These are phyloP conservation scores for Callionymus lyra DNA, from an alignment of 2,113 vertebrate species.

Conservation along the genomic window DNA sequence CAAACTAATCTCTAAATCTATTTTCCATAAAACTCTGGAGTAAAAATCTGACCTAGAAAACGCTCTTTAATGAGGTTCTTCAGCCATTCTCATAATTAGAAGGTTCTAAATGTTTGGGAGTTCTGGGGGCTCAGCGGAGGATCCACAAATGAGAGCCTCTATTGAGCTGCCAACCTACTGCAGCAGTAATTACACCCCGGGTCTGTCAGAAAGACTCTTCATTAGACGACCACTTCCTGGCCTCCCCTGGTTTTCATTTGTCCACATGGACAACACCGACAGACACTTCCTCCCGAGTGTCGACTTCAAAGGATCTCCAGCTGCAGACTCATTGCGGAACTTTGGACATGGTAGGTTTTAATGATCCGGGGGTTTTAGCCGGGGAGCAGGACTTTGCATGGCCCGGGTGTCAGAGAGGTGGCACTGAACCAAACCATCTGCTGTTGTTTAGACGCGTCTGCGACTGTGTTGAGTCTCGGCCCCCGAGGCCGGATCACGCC, in stretches of 20 bases:
- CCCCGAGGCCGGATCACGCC: neutral
- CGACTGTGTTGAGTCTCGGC: constrained; percentile 1
- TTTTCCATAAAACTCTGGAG: too few species aligned
- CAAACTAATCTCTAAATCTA: too few species aligned
- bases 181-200: constrained; percentile 46
- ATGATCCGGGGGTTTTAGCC: constrained; percentile 26
- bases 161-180: constrained; percentile 19
- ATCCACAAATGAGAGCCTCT: constrained; percentile 26
- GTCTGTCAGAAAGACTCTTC: constrained; percentile 37
- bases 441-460: constrained; percentile 14
- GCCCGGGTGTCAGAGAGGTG: constrained; percentile 10
- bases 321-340: constrained; percentile 28
- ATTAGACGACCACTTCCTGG: constrained; percentile 58
- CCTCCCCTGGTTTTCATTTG: constrained; percentile 23
- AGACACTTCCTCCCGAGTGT: constrained; percentile 45
- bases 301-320: constrained; percentile 52
- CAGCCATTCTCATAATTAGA: neutral
- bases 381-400: constrained; percentile 29
- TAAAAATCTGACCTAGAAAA: too few species aligned
- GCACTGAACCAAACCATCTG: constrained; percentile 35
- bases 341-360: constrained; percentile 40
- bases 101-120: constrained; percentile 15
- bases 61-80: too few species aligned
- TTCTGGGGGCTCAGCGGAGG: constrained; percentile 8
- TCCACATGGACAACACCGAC: constrained; percentile 36